Percentiles rank a stretch among this genome's conserved stretches.
Evolutionary conservation across 2,797 vertebrate genomes (phyloP).

Genomic region (Synanceia verrucosa): DNA sequence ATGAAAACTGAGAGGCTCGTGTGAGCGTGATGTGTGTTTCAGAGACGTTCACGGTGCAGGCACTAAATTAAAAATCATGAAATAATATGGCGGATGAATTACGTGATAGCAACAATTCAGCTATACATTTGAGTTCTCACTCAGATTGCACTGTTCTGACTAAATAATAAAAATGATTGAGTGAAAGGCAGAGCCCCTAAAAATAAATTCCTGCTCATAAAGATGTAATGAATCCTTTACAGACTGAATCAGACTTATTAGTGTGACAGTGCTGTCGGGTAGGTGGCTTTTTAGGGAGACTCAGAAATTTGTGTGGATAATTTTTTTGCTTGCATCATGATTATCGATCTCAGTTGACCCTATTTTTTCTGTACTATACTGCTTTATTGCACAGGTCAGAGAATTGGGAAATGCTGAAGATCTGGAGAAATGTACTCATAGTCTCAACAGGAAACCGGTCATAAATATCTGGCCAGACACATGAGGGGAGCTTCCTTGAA

Average conservation of each 20-base stretch:
- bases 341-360: neutral
- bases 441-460: neutral
- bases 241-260: neutral
- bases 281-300: no score
- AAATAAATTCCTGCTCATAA: neutral
- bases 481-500: no score
- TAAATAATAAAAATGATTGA: neutral
- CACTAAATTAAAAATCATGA: slow-evolving; percentile 20
- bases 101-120: slow-evolving; percentile 33
- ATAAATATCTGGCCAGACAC: neutral
- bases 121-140: slow-evolving; percentile 12
- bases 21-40: slow-evolving; percentile 36
- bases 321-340: no score
- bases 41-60: slow-evolving; percentile 19
- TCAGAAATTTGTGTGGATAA: no score
- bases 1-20: slow-evolving; percentile 76
- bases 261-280: neutral
- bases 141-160: slow-evolving; percentile 12
- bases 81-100: slow-evolving; percentile 51
- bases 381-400: neutral
- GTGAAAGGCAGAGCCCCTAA: neutral
- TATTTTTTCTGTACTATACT: neutral
- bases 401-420: neutral
- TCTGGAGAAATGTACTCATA: neutral
- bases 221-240: neutral